phyloP scores from a whole-genome alignment of 2,888 invertebrate genomes.

The Quadroppia sp. region DNA sequence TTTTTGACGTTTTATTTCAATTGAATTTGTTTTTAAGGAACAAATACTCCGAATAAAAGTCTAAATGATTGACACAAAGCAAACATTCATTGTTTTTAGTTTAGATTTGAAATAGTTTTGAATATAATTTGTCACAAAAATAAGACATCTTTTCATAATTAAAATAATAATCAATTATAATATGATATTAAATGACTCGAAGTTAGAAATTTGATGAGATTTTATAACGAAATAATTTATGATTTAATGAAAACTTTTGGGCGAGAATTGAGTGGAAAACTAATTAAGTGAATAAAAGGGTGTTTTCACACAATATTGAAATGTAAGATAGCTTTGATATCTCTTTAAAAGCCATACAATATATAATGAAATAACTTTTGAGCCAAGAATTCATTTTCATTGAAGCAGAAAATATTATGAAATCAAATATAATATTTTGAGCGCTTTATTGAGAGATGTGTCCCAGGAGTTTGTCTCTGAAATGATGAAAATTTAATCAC shows the following conservation, averaged over 20 bases:
- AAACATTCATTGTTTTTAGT: neutral
- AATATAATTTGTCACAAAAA: neutral
- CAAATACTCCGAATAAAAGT: no score
- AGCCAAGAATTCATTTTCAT: slow-evolving; percentile 13
- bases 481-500: slow-evolving; percentile 34
- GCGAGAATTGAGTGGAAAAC: neutral
- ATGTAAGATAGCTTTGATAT: neutral
- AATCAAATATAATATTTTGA: neutral
- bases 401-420: neutral
- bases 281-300: slow-evolving; percentile 26
- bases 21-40: no score
- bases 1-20: neutral
- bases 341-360: neutral
- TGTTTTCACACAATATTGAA: neutral
- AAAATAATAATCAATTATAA: neutral
- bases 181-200: neutral
- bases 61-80: no score
- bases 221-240: neutral
- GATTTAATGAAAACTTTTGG: slow-evolving; percentile 9
- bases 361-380: neutral
- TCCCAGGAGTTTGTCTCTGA: slow-evolving; percentile 15
- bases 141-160: neutral
- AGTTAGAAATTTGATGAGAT: slow-evolving; percentile 4
- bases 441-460: slow-evolving; percentile 6
- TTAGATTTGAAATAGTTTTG: neutral